phyloP scores from a whole-genome alignment of 2,888 invertebrate genomes.

The Ellobium chinense region DNA sequence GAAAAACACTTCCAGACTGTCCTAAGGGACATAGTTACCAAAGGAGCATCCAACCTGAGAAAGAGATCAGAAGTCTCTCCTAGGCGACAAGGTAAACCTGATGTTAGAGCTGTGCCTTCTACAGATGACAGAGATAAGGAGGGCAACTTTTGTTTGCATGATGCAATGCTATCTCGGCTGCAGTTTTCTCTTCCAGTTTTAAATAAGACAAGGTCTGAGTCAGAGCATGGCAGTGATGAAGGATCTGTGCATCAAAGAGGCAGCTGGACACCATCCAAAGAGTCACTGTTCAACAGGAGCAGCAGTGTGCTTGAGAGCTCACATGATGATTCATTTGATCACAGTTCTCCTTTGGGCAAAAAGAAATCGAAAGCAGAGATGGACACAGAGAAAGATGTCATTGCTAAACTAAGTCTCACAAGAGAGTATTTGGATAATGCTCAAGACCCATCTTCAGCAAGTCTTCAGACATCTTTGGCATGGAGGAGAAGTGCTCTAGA shows the following conservation, averaged over 20 bases:
- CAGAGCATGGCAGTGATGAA: background rate
- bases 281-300: background rate
- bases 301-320: background rate
- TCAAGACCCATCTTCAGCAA: background rate
- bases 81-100: background rate
- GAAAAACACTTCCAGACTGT: conserved; percentile 42
- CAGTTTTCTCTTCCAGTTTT: conserved; percentile 33
- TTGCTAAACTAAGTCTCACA: background rate
- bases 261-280: conserved; percentile 34
- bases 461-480: conserved; percentile 22
- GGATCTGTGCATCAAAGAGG: background rate
- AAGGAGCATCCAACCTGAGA: conserved; percentile 19
- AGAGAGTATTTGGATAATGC: background rate
- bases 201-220: background rate
- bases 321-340: background rate
- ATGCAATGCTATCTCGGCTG: conserved; percentile 36
- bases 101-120: background rate
- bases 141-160: conserved; percentile 27
- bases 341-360: background rate
- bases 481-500: conserved; percentile 7
- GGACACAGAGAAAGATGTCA: background rate
- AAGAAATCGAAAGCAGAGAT: background rate
- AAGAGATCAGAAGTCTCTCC: background rate
- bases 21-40: conserved; percentile 22
- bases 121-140: conserved; percentile 17